A percentile compares a stretch with the other conserved stretches of the same genome.
Evolutionary conservation across 2,113 vertebrate genomes (phyloP).

Genomic region (Etheostoma cragini): DNA sequence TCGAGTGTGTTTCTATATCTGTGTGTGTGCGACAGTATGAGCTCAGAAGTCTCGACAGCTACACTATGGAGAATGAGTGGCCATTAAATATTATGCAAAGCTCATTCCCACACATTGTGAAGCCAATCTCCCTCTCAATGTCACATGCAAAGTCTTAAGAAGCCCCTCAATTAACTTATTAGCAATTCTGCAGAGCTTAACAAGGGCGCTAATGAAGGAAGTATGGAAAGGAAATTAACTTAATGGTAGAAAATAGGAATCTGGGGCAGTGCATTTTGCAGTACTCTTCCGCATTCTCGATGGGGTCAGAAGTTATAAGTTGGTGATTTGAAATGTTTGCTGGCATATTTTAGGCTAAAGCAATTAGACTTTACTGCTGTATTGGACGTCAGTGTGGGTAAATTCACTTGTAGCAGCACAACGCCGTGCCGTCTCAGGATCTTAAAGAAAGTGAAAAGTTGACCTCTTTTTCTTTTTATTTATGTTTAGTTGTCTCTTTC

Average conservation of each 20-base stretch:
- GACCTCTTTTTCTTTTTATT: neutral
- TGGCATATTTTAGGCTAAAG: slow-evolving; percentile 15
- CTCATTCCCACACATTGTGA: slow-evolving; percentile 66
- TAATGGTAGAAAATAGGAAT: slow-evolving; percentile 62
- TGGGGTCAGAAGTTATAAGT: slow-evolving; percentile 26
- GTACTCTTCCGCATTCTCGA: slow-evolving; percentile 6
- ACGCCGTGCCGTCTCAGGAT: neutral
- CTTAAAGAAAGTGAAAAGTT: neutral
- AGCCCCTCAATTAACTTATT: slow-evolving; percentile 77
- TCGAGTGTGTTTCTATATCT: slow-evolving; percentile 18
- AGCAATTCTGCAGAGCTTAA: slow-evolving; percentile 71
- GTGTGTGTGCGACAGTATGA: slow-evolving; percentile 16
- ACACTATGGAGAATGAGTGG: slow-evolving; percentile 46
- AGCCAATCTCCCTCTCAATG: slow-evolving; percentile 75
- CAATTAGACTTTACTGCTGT: neutral
- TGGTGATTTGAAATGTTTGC: slow-evolving; percentile 28
- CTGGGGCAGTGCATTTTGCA: slow-evolving; percentile 7
- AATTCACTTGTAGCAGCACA: neutral
- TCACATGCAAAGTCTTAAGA: slow-evolving; percentile 79
- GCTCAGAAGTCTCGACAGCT: slow-evolving; percentile 25
- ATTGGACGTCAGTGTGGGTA: slow-evolving; percentile 10
- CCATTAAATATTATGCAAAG: slow-evolving; percentile 76
- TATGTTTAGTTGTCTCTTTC: neutral
- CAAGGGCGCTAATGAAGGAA: slow-evolving; percentile 67
- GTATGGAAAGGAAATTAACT: slow-evolving; percentile 56